Conservation (phyloP, 2,797 vertebrate species). For the Halcyon badia region DNA sequence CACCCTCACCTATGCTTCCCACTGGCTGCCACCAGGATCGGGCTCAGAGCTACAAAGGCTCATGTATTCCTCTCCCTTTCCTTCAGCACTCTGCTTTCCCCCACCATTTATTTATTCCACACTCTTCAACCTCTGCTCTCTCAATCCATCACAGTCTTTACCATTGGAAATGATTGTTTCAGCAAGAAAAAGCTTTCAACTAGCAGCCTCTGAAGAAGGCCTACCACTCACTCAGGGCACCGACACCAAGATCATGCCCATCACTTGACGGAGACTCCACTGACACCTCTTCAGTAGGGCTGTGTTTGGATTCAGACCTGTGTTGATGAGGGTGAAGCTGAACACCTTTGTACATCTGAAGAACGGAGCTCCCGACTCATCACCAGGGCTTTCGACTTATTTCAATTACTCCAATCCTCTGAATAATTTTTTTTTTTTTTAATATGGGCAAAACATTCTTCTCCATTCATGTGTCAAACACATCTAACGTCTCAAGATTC, state of each 20-base stretch:
- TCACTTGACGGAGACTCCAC: not conserved
- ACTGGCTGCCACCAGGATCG: not conserved
- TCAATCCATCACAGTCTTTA: not conserved
- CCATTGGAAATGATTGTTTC: not conserved
- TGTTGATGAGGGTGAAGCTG: not conserved
- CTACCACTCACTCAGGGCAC: not conserved
- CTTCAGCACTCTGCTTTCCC: not conserved
- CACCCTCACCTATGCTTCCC: not conserved
- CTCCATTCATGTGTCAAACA: not conserved
- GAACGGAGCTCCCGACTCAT: not conserved
- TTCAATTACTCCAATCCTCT: not conserved
- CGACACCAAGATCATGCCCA: rapidly evolving
- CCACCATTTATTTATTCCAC: not conserved
- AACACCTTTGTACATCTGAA: rapidly evolving
- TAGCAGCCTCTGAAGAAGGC: not conserved
- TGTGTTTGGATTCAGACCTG: not conserved
- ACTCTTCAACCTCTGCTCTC: not conserved
- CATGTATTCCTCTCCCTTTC: not conserved
- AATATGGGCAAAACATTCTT: not conserved
- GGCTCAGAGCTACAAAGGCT: not conserved
- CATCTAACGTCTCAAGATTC: not conserved
- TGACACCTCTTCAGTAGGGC: rapidly evolving
- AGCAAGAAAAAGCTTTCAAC: not conserved
- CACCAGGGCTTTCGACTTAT: not conserved
- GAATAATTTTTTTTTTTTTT: not conserved